phyloP scores from a whole-genome alignment of 1,140 invertebrate species.

The Zaprionus capensis region DNA sequence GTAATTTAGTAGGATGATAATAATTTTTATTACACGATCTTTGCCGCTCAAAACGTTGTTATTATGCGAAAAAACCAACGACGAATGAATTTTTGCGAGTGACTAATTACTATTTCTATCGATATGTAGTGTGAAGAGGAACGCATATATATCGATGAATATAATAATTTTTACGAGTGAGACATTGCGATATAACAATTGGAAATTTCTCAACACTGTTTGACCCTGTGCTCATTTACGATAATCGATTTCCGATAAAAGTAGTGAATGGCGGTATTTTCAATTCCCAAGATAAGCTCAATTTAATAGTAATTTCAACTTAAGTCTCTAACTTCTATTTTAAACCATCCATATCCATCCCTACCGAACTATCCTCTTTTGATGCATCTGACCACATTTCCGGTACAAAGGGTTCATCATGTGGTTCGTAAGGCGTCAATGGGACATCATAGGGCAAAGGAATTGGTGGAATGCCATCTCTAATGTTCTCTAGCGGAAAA shows the following conservation, averaged over 20 bases:
- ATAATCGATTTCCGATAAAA: not conserved
- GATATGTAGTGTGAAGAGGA: constrained; percentile 1
- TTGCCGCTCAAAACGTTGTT: constrained; percentile 29
- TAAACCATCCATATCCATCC: no score
- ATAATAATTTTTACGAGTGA: constrained; percentile 11
- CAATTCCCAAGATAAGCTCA: not conserved
- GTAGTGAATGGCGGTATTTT: no score
- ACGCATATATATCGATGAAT: constrained; percentile 5
- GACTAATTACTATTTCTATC: constrained; percentile 12
- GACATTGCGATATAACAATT: not conserved
- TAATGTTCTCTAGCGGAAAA: constrained; percentile 75
- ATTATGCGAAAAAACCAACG: constrained; percentile 34
- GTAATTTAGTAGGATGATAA: constrained; percentile 13
- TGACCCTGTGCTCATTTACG: not conserved
- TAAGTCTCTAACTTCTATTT: no score
- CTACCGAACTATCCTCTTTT: no score
- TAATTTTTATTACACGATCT: constrained; percentile 25
- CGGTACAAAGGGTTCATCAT: constrained; percentile 86
- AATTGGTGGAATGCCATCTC: constrained; percentile 85
- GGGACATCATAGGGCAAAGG: constrained; percentile 91
- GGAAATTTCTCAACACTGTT: not conserved
- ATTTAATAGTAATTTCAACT: no score
- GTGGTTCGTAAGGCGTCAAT: constrained; percentile 86
- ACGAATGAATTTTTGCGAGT: constrained; percentile 33
- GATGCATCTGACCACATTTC: not conserved